Evolutionary conservation across 1,140 invertebrate genomes (phyloP).

Genomic region (Aplysia californica): DNA sequence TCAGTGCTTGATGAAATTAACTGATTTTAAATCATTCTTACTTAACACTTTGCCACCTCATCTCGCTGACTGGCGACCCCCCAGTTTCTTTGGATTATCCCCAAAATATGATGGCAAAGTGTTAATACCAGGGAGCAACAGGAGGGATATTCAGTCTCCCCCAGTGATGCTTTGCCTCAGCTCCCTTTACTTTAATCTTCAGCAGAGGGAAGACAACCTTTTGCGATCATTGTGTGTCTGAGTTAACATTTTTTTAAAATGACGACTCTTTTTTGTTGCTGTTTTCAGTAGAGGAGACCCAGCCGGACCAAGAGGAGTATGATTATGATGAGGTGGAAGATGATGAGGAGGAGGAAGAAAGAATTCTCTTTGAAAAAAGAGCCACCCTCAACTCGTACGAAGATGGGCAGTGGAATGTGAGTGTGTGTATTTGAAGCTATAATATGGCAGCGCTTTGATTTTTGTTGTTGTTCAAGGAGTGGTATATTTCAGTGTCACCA

Average conservation of each 20-base stretch:
- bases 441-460: too few relatives aligned
- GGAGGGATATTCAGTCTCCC: neutral
- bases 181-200: neutral
- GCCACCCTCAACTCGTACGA: slow-evolving; percentile 46
- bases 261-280: too few relatives aligned
- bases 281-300: neutral
- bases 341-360: slow-evolving; percentile 47
- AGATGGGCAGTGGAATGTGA: slow-evolving; percentile 38
- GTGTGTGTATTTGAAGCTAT: too few relatives aligned
- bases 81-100: too few relatives aligned
- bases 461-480: too few relatives aligned
- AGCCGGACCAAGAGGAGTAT: slow-evolving; percentile 37
- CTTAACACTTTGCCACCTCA: too few relatives aligned
- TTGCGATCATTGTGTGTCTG: neutral
- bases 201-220: neutral
- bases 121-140: too few relatives aligned
- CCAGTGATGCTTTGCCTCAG: neutral
- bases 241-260: too few relatives aligned
- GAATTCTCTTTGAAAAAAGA: slow-evolving; percentile 67
- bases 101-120: too few relatives aligned
- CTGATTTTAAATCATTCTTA: too few relatives aligned
- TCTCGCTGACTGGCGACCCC: too few relatives aligned
- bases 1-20: too few relatives aligned
- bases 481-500: neutral
- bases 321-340: slow-evolving; percentile 68